phyloP scores from a whole-genome alignment of 2,797 vertebrate genomes.

The Sphenodon punctatus region DNA sequence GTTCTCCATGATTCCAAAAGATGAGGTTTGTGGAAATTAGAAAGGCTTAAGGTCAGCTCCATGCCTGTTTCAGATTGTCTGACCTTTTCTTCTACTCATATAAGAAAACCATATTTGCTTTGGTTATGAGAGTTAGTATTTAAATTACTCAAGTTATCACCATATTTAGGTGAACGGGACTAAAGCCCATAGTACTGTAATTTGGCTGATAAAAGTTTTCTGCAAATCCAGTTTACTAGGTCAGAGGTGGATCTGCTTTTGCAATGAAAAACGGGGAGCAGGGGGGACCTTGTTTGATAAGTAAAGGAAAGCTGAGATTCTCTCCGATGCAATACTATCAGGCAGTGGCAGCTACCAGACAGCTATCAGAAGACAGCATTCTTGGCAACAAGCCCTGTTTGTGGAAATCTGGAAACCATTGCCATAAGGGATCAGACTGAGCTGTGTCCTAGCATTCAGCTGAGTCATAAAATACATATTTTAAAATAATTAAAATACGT shows the following conservation, averaged over 20 bases:
- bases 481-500: no score
- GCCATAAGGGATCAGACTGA: neutral
- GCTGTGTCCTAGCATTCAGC: neutral
- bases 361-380: rapidly evolving
- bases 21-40: neutral
- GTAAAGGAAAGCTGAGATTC: conserved; percentile 34
- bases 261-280: neutral
- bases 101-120: neutral
- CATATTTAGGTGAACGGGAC: neutral
- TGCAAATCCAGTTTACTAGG: neutral
- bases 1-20: neutral
- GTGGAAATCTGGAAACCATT: neutral
- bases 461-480: neutral
- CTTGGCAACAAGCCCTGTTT: neutral
- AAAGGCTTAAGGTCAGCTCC: neutral
- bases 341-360: conserved; percentile 18
- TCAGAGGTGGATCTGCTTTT: neutral
- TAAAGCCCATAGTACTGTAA: neutral
- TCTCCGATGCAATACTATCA: conserved; percentile 2
- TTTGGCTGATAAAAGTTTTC: neutral
- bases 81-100: neutral
- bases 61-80: neutral
- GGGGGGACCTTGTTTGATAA: conserved; percentile 50
- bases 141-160: neutral
- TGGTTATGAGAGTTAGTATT: neutral